These are phyloP conservation scores for Xestobium rufovillosum DNA, from an alignment of 2,888 invertebrate species.

Conservation along the genomic window DNA sequence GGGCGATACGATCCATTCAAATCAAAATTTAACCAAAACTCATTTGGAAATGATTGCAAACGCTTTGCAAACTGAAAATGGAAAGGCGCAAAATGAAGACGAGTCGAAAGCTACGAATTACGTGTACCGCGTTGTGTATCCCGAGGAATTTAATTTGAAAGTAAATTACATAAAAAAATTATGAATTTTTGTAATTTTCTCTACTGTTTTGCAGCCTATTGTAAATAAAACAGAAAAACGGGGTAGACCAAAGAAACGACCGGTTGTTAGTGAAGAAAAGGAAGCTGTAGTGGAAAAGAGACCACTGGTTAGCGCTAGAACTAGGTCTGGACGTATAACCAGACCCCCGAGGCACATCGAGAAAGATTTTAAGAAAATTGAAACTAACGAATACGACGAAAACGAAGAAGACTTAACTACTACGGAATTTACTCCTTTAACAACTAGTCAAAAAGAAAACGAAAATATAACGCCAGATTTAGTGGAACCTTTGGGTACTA, in stretches of 20 bases:
- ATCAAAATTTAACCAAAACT: background rate
- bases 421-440: conserved; percentile 30
- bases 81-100: background rate
- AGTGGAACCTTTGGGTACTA: conserved; percentile 21
- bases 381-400: conserved; percentile 22
- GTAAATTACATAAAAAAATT: conserved; percentile 20
- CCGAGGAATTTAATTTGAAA: conserved; percentile 35
- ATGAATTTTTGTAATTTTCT: conserved; percentile 5
- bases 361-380: conserved; percentile 36
- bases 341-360: conserved; percentile 36
- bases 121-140: conserved; percentile 36
- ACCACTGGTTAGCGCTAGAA: conserved; percentile 28
- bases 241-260: conserved; percentile 33
- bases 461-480: conserved; percentile 14
- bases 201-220: conserved; percentile 23
- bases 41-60: background rate
- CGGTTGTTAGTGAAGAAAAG: conserved; percentile 18
- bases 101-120: background rate
- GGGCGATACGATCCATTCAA: background rate
- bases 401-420: conserved; percentile 29
- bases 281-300: conserved; percentile 14
- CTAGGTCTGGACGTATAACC: conserved; percentile 36
- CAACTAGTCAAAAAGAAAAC: conserved; percentile 23
- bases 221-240: conserved; percentile 24
- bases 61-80: background rate